A percentile compares a stretch with the other conserved stretches of the same genome.
Evolutionary conservation across 1,140 invertebrate species (phyloP).

Genomic region (Trichogramma pretiosum): DNA sequence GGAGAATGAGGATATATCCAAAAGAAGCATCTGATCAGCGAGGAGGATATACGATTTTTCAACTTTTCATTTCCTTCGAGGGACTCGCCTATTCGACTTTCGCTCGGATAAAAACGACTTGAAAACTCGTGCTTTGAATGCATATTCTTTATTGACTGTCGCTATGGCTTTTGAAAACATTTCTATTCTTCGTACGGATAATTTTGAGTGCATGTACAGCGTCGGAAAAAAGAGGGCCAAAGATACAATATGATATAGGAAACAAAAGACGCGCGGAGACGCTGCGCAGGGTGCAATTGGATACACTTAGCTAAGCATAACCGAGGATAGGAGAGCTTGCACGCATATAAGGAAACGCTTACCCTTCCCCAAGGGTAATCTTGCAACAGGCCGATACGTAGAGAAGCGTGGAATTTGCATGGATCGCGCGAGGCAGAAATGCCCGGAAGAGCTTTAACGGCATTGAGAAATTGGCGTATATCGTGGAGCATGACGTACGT

Average conservation of each 20-base stretch:
- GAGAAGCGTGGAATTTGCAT: no score
- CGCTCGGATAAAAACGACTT: neutral
- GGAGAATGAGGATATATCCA: neutral
- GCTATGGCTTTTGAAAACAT: no score
- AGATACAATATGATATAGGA: neutral
- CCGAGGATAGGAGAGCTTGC: no score
- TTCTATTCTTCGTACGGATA: no score
- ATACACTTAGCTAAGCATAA: no score
- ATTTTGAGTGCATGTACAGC: no score
- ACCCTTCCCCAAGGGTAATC: no score
- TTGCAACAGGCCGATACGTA: no score
- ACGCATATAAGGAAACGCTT: no score
- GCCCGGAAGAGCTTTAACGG: neutral
- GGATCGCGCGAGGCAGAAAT: no score
- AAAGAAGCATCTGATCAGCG: conserved; percentile 4
- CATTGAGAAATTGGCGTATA: conserved; percentile 3
- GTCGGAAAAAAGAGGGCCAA: neutral
- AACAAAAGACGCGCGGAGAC: neutral
- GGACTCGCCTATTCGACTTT: neutral
- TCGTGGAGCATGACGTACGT: neutral
- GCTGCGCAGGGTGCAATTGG: neutral
- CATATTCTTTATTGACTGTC: no score
- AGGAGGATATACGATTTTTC: conserved; percentile 14
- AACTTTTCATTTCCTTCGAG: conserved; percentile 9
- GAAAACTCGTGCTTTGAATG: neutral